Evolutionary conservation across 2,888 invertebrate species (phyloP).

Genomic region (Atherix ibis): DNA sequence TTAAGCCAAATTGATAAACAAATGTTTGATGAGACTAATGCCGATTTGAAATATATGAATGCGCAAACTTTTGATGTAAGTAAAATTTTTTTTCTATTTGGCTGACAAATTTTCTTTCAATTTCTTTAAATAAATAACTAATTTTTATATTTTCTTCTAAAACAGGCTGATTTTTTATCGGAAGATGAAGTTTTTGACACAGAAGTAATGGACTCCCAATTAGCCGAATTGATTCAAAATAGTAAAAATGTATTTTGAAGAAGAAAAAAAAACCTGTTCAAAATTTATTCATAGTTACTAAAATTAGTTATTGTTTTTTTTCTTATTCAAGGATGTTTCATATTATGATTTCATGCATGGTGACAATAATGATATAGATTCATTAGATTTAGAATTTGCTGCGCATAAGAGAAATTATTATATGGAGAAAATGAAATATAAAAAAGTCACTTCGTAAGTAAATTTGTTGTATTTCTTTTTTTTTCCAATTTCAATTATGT

Average conservation of each 20-base stretch:
- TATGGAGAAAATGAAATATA: slow-evolving; percentile 70
- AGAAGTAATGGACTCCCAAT: slow-evolving; percentile 12
- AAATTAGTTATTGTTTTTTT: too few species aligned
- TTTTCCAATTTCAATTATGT: neutral
- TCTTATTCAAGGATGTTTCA: slow-evolving; percentile 24
- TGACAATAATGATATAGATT: too few species aligned
- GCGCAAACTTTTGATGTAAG: slow-evolving; percentile 37
- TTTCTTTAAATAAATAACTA: too few species aligned
- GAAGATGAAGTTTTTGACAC: slow-evolving; percentile 14
- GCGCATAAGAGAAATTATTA: slow-evolving; percentile 85
- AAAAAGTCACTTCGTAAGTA: slow-evolving; percentile 59
- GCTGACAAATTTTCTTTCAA: too few species aligned
- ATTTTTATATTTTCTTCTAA: too few species aligned
- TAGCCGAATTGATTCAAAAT: slow-evolving; percentile 22
- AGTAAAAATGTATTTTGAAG: slow-evolving; percentile 25
- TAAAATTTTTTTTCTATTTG: too few species aligned
- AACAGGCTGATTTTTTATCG: too few species aligned
- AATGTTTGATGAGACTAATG: slow-evolving; percentile 57
- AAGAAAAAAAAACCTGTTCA: too few species aligned
- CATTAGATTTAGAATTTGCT: slow-evolving; percentile 69
- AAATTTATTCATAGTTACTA: too few species aligned
- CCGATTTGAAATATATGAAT: slow-evolving; percentile 72
- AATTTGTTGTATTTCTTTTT: neutral
- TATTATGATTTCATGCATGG: slow-evolving; percentile 40
- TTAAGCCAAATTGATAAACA: slow-evolving; percentile 57